Base-by-base conservation (phyloP, 2,888 invertebrate genomes). In the Drosophila prostipennis region DNA sequence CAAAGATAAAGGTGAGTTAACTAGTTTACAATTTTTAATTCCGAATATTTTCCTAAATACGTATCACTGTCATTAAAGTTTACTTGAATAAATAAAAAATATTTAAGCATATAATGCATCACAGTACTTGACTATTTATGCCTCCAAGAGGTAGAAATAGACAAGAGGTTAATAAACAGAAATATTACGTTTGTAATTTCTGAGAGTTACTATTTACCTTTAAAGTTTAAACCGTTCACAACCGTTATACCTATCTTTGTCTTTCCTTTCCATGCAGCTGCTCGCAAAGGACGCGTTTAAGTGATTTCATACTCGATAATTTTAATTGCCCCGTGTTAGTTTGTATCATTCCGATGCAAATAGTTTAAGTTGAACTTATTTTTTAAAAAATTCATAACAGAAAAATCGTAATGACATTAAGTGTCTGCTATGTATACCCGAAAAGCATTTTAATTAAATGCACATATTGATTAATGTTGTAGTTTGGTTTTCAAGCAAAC, bases 1-100 rank as follows among this genome's bases (percentile, higher is more conserved):
- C 77, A 92, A 92, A 84, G 92, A 92, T 89, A 94, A 94, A 93
- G 93, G 93, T 91, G 93, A 95, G 93, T 94, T 14, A 13, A 6
- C 16, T 8, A 34, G 37, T n/a, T 16, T 3, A 6, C 40, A 53
- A 14, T 53, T 52, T 8, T 8, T 14, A 2, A 5, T n/a, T 5
- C 3, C 29, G 5, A 29, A 29, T 7, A 29, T 7, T 29, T 29
- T 29, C 29, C 2, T 29, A 29, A 6, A 29, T 29, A 29, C 2
- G 6, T 2, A 29, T 7, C 6, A 29, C 29, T 29, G 29, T 29
- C 29, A 29, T 29, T 29, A 29, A 7, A 7, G 7, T 29, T 7
- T 29, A 29, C 7, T 29, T 29, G 2, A 29, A 29, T 29, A 29
- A 29, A 29, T 29, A 29, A 7, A 7, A 29, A 29, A 6, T 29